Evolutionary conservation across 2,888 invertebrate genomes (phyloP).

Genomic region (Oligia strigilis): DNA sequence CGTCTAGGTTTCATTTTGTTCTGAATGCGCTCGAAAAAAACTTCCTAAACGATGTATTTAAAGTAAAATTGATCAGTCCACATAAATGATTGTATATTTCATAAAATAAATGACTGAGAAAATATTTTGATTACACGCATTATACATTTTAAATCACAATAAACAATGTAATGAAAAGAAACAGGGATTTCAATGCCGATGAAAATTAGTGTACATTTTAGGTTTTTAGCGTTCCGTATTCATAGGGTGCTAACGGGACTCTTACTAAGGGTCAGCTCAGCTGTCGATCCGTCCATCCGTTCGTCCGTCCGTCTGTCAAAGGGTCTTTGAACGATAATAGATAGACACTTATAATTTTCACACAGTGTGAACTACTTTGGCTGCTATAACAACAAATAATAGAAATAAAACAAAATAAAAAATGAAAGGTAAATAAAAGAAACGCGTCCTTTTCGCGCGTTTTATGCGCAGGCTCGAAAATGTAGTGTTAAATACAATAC

Average conservation of each 20-base stretch:
- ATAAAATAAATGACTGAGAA: constrained; percentile 52
- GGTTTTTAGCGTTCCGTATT: constrained; percentile 17
- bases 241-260: no score
- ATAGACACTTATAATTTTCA: not conserved
- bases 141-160: constrained; percentile 37
- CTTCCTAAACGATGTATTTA: constrained; percentile 19
- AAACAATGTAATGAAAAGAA: constrained; percentile 44
- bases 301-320: not conserved
- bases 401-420: not conserved
- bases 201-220: constrained; percentile 45
- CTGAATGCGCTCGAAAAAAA: not conserved
- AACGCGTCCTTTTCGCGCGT: not conserved
- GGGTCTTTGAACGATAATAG: not conserved
- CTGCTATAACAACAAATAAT: not conserved
- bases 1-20: constrained; percentile 7
- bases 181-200: constrained; percentile 40
- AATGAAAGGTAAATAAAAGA: not conserved
- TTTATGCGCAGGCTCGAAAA: not conserved
- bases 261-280: not conserved
- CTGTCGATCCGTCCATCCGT: not conserved
- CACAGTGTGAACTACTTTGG: not conserved
- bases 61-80: constrained; percentile 49
- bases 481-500: not conserved
- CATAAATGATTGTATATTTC: constrained; percentile 50
- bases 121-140: constrained; percentile 34